phyloP scores from a whole-genome alignment of 2,113 vertebrate genomes.

The Aramus guarauna region DNA sequence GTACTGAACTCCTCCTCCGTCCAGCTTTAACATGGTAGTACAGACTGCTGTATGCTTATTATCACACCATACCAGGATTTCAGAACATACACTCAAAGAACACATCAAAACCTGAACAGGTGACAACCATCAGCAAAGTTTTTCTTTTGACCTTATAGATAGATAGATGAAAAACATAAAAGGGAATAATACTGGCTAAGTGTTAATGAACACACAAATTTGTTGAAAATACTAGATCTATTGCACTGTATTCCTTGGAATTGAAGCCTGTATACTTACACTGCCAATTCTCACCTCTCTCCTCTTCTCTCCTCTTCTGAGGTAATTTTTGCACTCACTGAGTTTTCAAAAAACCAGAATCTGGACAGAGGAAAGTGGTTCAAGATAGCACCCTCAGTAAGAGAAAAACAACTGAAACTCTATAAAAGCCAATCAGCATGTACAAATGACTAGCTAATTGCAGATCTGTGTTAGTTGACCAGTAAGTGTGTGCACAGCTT shows the following conservation, averaged over 20 bases:
- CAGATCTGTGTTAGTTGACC: not conserved
- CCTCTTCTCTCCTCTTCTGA: not conserved
- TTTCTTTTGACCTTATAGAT: not conserved
- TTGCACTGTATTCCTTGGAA: not conserved
- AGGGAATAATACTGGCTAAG: not conserved
- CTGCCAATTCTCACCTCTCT: not conserved
- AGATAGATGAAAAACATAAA: not conserved
- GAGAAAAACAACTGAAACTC: not conserved
- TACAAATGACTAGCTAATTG: not conserved
- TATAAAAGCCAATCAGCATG: not conserved
- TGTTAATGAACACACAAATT: not conserved
- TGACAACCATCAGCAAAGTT: not conserved
- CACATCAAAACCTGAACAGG: not conserved
- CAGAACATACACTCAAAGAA: not conserved
- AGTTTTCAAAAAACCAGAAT: not conserved
- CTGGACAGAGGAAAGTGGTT: not conserved
- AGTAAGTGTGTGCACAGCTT: not conserved
- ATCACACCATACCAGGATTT: not conserved
- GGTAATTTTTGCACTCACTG: not conserved
- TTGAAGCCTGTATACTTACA: not conserved
- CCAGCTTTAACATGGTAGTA: not conserved
- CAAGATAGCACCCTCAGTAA: accelerated
- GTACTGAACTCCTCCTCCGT: not conserved
- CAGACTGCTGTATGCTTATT: not conserved
- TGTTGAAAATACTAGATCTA: not conserved